Base-by-base conservation (phyloP, 2,113 vertebrate genomes). In the Canis aureus region DNA sequence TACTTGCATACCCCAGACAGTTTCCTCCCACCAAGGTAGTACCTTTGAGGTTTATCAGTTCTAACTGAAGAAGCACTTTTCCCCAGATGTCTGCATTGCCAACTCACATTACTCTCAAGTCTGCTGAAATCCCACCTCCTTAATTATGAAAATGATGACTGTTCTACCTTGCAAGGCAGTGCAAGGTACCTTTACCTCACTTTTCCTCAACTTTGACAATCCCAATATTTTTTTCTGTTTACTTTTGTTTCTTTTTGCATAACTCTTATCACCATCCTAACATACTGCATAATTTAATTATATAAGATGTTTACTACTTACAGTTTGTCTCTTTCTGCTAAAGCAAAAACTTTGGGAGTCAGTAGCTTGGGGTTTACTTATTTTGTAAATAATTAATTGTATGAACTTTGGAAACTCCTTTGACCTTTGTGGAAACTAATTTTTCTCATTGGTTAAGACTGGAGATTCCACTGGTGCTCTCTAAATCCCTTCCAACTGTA, bases 361-460 rank as follows among this genome's bases (percentile, higher is more conserved):
- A 9, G 6, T 23, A 49, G 17, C 93, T 62, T 71, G 25, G 3
- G 1, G 13, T 11, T 86, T 67, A 86, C 17, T 73, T 67, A 86
- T 79, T 91, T 95, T 89, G 5, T 62, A 88, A 83, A 32, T 53
- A 64, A 84, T 25, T 93, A 89, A 92, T 80, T 64, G 5, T 67
- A 78, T 92, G n/a, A 92, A 76, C n/a, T 59, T 96, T 17, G 11
- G 64, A 94, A 92, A 73, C 7, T 59, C 15, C 16, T 92, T 87
- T 96, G 74, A 86, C 53, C 35, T 92, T 96, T 87, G 38, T 85
- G 49, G 8, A 35, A 19, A 84, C 76, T 79, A 76, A 76, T 87
- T 95, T 95, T 95, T 88, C 35, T 60, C 23, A 53, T 57, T 89
- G 20, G 8, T 79, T 94, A 80, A 89, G 80, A 91, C 15, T 73